A percentile compares a stretch with the other conserved stretches of the same genome.
Conservation (phyloP, 2,888 invertebrate genomes). For the Drosophila tanythrix region DNA sequence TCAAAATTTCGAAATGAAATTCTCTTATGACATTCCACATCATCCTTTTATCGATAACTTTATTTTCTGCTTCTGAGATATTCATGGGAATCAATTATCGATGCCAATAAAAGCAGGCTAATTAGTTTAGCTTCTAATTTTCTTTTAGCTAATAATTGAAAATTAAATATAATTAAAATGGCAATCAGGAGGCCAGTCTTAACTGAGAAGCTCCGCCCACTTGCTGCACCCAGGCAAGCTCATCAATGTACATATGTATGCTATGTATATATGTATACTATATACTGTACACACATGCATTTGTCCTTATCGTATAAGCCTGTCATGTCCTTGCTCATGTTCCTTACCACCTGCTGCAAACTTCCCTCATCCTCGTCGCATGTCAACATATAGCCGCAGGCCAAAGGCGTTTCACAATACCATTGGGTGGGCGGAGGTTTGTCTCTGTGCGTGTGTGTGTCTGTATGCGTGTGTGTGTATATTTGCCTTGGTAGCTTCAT, state of each 20-base stretch:
- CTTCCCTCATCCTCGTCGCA: constrained; percentile 38
- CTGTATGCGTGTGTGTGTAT: constrained; percentile 26
- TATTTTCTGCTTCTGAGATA: neutral
- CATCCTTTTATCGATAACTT: neutral
- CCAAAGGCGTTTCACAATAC: constrained; percentile 5
- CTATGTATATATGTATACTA: neutral
- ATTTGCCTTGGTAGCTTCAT: constrained; percentile 70
- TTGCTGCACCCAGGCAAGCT: neutral
- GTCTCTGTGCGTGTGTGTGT: constrained; percentile 20
- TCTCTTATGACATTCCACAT: neutral
- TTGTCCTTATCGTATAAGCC: constrained; percentile 22
- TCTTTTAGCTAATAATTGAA: neutral
- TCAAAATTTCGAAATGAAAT: neutral
- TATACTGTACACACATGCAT: neutral
- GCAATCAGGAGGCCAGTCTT: neutral
- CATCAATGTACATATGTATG: neutral
- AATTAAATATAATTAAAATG: neutral
- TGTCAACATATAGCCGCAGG: constrained; percentile 42
- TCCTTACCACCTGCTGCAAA: constrained; percentile 67
- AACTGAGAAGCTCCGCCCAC: constrained; percentile 13
- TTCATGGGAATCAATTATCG: neutral
- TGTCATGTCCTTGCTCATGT: constrained; percentile 47
- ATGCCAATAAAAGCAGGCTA: neutral
- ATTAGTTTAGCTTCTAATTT: neutral
- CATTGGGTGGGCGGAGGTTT: neutral